Base-by-base conservation (phyloP, 35 echinoderm and acorn worm genomes). In the Lytechinus pictus region DNA sequence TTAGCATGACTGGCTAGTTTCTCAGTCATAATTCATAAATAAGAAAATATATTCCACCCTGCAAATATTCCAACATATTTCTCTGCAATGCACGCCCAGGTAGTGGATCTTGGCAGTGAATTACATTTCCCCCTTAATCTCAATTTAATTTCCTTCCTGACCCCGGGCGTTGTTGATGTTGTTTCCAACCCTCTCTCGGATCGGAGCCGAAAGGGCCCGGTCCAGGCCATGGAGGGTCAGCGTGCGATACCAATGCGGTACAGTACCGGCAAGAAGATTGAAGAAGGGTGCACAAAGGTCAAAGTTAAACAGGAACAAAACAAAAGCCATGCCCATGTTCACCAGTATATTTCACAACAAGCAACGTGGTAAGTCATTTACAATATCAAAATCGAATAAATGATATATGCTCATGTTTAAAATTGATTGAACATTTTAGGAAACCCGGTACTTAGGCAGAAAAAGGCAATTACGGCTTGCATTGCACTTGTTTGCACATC, bases 221-320 rank as follows among this genome's bases (percentile, higher is more conserved):
- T 44, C 33, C 33, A 58, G 56, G 56, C 66, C 66, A 24, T 8
- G 16, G 66, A 79, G 66, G 66, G 66, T 79, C 66, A 79, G 66
- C 66, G 19, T 79, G 66, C 13, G 56, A 58, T 10, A 13, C 33
- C 33, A 44, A 44, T 57, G 55, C 8, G 56, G 56, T 9, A 58
- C 13, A 9, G 56, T 1, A 58, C 56, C 55, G 55, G 11, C 55
- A 79, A 16, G n/a, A 79, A 79, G 66, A 79, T 24, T 79, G 66
- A 24, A n/a, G 19, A 79, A 54, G 52, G 88, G 88, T 90, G 88
- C 88, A 90, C 88, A 90, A 90, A 90, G 88, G 88, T 90, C 88
- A 90, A 90, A 90, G 88, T 90, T 90, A 90, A 90, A 90, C 88
- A 90, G 88, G 88, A 90, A 90, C 88, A 90, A 90, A 44, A 90